Evolutionary conservation across 2,888 invertebrate genomes (phyloP).

Genomic region (Melanophora roralis): DNA sequence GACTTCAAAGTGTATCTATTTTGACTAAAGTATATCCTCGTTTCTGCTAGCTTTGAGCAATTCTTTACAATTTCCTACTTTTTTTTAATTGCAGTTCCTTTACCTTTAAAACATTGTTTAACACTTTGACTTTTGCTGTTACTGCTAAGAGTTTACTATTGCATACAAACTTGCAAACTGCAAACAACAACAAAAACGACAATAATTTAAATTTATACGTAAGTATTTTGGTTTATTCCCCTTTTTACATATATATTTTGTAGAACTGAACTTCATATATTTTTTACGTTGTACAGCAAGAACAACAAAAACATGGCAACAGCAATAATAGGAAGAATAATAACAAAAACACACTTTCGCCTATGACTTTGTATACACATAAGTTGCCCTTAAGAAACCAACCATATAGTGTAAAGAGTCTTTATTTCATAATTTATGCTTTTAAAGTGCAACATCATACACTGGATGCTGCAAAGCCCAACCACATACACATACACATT

Average conservation of each 20-base stretch:
- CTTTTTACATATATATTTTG: constrained; percentile 1
- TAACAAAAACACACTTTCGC: constrained; percentile 59
- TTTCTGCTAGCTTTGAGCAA: not conserved
- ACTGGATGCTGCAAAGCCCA: constrained; percentile 5
- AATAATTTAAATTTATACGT: constrained; percentile 27
- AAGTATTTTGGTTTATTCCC: constrained; percentile 26
- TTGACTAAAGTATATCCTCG: not conserved
- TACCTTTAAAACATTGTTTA: constrained; percentile 24
- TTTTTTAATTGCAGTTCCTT: constrained; percentile 43
- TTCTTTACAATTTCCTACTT: constrained; percentile 20
- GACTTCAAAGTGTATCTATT: not conserved
- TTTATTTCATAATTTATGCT: constrained; percentile 63
- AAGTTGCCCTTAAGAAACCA: constrained; percentile 63
- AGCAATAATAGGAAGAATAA: constrained; percentile 21
- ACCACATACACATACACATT: not conserved
- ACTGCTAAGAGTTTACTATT: constrained; percentile 9
- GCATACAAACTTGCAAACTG: constrained; percentile 17
- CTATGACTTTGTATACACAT: constrained; percentile 58
- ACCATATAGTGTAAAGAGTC: constrained; percentile 61
- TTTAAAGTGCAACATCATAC: constrained; percentile 61
- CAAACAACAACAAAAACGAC: constrained; percentile 15
- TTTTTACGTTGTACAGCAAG: not conserved
- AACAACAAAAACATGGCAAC: not conserved
- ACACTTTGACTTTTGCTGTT: constrained; percentile 19
- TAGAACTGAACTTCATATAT: constrained; percentile 43